phyloP scores from a whole-genome alignment of 2,113 vertebrate genomes.

The Pelecanus crispus region DNA sequence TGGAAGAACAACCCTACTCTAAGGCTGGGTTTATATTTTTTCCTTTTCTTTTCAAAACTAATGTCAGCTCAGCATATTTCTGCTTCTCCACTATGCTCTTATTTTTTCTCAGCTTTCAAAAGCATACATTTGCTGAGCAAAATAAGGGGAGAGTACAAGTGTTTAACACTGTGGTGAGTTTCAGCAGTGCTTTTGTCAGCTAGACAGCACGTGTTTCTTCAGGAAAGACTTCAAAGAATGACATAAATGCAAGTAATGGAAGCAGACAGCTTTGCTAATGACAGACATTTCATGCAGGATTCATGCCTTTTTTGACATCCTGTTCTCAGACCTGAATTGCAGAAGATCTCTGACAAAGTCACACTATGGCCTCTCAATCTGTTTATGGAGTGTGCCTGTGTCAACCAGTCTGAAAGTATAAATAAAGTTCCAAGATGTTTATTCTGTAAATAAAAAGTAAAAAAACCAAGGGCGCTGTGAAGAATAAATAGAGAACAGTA shows the following conservation, averaged over 20 bases:
- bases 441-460: neutral
- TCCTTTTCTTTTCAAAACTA: neutral
- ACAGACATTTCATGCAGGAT: neutral
- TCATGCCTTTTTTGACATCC: neutral
- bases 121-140: neutral
- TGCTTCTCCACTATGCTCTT: neutral
- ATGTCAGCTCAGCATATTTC: neutral
- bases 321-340: neutral
- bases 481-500: neutral
- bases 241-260: neutral
- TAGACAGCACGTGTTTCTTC: neutral
- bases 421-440: neutral
- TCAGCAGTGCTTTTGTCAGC: neutral
- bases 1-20: neutral
- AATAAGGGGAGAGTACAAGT: neutral
- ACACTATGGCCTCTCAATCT: neutral
- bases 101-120: neutral
- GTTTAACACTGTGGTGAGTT: neutral
- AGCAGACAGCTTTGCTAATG: slow-evolving; percentile 21
- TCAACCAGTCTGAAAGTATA: neutral
- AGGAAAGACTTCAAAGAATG: slow-evolving; percentile 14
- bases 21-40: neutral
- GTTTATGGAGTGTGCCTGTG: neutral
- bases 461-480: neutral
- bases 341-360: neutral